phyloP scores from a whole-genome alignment of 2,113 vertebrate genomes.

The Trochalopteron elliotii region DNA sequence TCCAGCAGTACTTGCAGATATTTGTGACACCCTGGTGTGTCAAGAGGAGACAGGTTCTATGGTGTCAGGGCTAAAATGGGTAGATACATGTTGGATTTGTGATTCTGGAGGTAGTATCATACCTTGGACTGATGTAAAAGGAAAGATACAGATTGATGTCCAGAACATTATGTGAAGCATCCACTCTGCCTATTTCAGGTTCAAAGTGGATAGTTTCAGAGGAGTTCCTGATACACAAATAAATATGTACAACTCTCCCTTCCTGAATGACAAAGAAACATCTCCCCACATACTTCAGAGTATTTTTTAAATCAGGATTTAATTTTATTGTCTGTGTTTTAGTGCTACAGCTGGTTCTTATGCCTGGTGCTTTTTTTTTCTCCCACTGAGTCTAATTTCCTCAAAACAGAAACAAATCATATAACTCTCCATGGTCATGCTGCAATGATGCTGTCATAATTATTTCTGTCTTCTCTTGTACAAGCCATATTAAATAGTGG shows the following conservation, averaged over 20 bases:
- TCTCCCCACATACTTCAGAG: background rate
- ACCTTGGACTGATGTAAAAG: background rate
- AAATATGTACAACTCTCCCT: background rate
- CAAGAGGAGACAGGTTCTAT: background rate
- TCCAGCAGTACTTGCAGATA: background rate
- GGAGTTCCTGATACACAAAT: background rate
- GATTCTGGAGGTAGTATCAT: background rate
- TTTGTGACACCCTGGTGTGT: background rate
- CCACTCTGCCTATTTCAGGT: background rate
- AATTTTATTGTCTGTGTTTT: background rate
- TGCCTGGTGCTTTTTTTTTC: background rate
- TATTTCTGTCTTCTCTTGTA: constrained; percentile 26
- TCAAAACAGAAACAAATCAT: background rate
- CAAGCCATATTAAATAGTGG: background rate
- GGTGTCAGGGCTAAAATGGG: background rate
- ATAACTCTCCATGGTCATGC: background rate
- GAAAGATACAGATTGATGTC: background rate
- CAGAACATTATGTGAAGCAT: background rate
- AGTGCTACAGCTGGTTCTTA: background rate
- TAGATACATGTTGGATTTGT: background rate
- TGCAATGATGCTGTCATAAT: background rate
- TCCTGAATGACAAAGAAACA: background rate
- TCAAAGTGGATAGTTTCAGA: background rate
- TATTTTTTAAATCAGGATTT: background rate
- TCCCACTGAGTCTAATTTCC: background rate